A percentile compares a stretch with the other conserved stretches of the same genome.
These are phyloP conservation scores for Eutolmus rufibarbis DNA, from an alignment of 2,888 invertebrate genomes.

Conservation along the genomic window DNA sequence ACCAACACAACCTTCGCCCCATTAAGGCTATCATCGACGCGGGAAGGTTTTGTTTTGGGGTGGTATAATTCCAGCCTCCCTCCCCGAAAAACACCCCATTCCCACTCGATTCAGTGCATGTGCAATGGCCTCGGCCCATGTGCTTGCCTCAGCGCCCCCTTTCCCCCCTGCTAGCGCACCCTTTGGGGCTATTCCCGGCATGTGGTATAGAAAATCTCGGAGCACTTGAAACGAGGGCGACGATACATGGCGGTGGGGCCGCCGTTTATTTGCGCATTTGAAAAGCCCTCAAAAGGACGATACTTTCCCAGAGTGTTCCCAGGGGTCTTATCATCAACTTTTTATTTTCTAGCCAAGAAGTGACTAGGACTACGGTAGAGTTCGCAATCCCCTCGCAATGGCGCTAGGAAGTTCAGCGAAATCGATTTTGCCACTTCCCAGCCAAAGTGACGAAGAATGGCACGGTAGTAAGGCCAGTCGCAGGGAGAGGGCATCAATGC, in stretches of 20 bases:
- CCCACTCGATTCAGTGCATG: background rate
- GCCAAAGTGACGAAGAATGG: background rate
- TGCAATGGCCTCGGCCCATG: constrained; percentile 39
- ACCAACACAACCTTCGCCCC: constrained; percentile 34
- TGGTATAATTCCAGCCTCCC: background rate
- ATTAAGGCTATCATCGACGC: background rate
- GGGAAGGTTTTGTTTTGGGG: background rate
- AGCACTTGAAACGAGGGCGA: constrained; percentile 7
- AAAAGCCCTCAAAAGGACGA: background rate
- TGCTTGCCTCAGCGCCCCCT: background rate
- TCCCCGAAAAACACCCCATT: background rate
- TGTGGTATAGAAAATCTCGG: background rate
- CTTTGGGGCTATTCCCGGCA: background rate
- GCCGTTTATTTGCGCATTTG: background rate
- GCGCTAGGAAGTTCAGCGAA: background rate
- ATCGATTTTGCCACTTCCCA: background rate
- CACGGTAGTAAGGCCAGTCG: background rate
- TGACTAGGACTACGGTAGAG: background rate
- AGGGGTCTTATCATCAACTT: background rate
- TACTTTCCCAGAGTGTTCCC: background rate
- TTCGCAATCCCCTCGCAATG: background rate
- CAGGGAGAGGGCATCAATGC: background rate
- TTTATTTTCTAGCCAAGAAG: background rate
- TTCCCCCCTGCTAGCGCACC: background rate
- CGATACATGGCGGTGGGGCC: background rate